A percentile compares a stretch with the other conserved stretches of the same genome.
Conservation (phyloP, 2,113 vertebrate genomes). For the Hyaena hyaena region DNA sequence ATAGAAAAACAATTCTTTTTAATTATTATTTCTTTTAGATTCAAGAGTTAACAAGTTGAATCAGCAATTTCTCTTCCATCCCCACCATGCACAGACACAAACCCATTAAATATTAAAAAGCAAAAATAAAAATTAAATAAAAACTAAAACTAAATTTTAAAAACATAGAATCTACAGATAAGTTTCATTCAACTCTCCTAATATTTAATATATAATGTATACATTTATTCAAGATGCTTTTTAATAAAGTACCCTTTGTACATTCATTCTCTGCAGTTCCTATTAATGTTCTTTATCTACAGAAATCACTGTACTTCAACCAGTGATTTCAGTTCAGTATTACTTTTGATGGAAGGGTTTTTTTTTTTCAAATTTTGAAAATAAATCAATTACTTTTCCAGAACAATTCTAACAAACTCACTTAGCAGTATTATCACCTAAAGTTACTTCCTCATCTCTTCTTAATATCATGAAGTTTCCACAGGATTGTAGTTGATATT, state of each 20-base stretch:
- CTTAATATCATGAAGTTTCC: neutral
- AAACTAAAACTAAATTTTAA: neutral
- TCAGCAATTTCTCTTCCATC: neutral
- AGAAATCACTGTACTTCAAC: neutral
- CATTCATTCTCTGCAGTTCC: neutral
- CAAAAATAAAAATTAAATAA: neutral
- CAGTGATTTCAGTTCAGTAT: neutral
- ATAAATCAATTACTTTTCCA: neutral
- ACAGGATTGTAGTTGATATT: neutral
- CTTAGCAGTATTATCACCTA: neutral
- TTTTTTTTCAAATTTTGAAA: neutral
- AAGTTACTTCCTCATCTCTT: neutral
- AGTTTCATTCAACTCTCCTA: neutral
- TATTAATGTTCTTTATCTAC: neutral
- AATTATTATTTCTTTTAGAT: neutral
- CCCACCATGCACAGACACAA: neutral
- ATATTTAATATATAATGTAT: neutral
- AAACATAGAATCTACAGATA: neutral
- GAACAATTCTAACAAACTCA: neutral
- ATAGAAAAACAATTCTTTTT: neutral
- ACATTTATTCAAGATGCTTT: neutral
- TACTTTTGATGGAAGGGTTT: neutral
- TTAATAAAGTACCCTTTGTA: neutral
- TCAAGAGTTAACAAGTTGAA: neutral
- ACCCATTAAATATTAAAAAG: neutral